phyloP scores from a whole-genome alignment of 1,140 invertebrate genomes.

The Parasteatoda tepidariorum region DNA sequence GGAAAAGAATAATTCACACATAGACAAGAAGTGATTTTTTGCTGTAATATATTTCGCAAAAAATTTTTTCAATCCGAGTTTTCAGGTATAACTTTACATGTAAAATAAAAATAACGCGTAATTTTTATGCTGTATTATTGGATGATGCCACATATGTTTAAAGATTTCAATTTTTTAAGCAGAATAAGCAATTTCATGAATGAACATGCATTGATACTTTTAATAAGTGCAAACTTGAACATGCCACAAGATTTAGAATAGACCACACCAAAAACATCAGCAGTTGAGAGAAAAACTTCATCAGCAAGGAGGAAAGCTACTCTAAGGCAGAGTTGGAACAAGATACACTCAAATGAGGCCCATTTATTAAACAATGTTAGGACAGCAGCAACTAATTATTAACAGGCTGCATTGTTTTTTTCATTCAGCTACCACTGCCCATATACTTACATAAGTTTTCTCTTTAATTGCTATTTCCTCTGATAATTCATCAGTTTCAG shows the following conservation, averaged over 20 bases:
- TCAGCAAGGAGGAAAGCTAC: neutral
- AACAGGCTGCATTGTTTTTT: conserved; percentile 38
- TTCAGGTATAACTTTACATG: no score
- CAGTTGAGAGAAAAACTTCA: neutral
- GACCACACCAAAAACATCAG: conserved; percentile 60
- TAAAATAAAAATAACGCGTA: no score
- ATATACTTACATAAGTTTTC: conserved; percentile 51
- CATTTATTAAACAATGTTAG: no score
- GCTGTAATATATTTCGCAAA: no score
- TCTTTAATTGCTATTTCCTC: conserved; percentile 29
- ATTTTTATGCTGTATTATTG: no score
- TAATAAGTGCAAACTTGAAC: neutral
- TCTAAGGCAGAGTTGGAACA: no score
- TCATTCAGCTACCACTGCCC: neutral
- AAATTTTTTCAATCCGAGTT: no score
- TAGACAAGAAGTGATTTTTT: no score
- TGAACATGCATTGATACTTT: neutral
- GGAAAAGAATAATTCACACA: no score
- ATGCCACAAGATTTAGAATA: conserved; percentile 20
- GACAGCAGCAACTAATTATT: neutral
- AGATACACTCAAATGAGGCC: no score
- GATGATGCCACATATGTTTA: conserved; percentile 58
- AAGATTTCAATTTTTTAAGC: neutral
- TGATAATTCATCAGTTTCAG: conserved; percentile 40
- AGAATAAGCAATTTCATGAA: neutral